Base-by-base conservation (phyloP, 2,888 invertebrate species). In the Ectemnius cavifrons region DNA sequence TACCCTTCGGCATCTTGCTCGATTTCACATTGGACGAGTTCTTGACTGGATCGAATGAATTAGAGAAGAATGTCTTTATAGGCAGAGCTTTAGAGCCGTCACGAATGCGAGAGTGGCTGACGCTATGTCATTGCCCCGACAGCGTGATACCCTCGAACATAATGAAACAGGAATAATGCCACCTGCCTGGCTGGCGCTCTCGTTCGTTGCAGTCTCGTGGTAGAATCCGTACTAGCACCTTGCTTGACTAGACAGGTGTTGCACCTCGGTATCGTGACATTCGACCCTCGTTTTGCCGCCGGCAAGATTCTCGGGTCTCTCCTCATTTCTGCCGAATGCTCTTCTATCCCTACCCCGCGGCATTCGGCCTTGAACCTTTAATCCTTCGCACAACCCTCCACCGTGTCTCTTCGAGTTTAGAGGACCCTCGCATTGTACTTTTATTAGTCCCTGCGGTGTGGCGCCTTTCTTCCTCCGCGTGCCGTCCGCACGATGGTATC, bases 111-210 rank as follows among this genome's bases (percentile, higher is more conserved):
- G 18, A 52, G 23, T 14, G 16, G 52, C 37, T 37, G 16, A 16
- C 37, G 5, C 37, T 37, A 11, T 37, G 37, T 37, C 11, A 13
- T 37, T 14, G 13, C 16, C 23, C 18, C 18, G 11, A 18, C 13
- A 14, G 45, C 1, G 1, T 5, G 37, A 37, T 37, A 37, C 37
- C 37, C 37, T 37, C 37, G 1, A 46, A 49, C 65, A 78, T 59
- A 80, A 84, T 68, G 79, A 83, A 85, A 83, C 71, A 78, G 72
- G 81, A 82, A 86, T 83, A 86, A 80, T 83, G 69, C 78, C 78
- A 86, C 86, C 86, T 86, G 86, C 79, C 23, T 23, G 76, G 65
- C 52, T 71, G 63, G 67, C 23, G 23, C 57, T 45, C 46, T 64
- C 62, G 65, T 67, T 81, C 70, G 57, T 82, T 79, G 79, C 75